phyloP scores from a whole-genome alignment of 2,113 vertebrate genomes.

The Ptilorrhoa leucosticta region DNA sequence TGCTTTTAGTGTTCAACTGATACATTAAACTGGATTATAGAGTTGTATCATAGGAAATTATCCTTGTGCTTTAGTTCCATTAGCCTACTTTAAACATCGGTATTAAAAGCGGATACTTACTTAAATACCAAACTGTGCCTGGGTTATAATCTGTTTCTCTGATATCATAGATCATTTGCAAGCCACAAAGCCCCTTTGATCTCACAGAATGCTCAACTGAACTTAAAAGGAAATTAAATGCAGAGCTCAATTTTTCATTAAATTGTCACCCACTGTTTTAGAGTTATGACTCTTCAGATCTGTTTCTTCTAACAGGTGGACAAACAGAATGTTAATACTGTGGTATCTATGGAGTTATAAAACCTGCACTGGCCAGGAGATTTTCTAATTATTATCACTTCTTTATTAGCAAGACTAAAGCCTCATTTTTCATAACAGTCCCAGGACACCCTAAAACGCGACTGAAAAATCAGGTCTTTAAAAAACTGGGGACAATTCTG shows the following conservation, averaged over 20 bases:
- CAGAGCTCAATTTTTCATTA: slow-evolving; percentile 73
- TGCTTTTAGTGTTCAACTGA: background rate
- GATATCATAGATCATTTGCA: slow-evolving; percentile 67
- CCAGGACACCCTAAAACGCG: background rate
- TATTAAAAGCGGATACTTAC: slow-evolving; percentile 51
- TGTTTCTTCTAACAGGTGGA: slow-evolving; percentile 65
- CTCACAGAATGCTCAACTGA: slow-evolving; percentile 60
- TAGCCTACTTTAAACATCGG: slow-evolving; percentile 61
- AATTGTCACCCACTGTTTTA: slow-evolving; percentile 71
- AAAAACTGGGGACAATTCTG: slow-evolving; percentile 18
- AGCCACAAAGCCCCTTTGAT: slow-evolving; percentile 66
- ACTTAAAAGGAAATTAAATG: slow-evolving; percentile 72
- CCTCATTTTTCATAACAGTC: slow-evolving; percentile 14
- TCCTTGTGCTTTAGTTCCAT: slow-evolving; percentile 42
- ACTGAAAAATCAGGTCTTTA: slow-evolving; percentile 5
- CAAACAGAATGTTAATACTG: slow-evolving; percentile 66
- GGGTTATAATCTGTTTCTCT: slow-evolving; percentile 63
- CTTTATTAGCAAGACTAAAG: slow-evolving; percentile 47
- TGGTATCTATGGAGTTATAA: slow-evolving; percentile 56
- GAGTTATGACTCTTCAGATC: slow-evolving; percentile 68
- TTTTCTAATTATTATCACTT: slow-evolving; percentile 41
- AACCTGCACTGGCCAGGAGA: background rate
- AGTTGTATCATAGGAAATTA: slow-evolving; percentile 49
- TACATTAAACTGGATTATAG: slow-evolving; percentile 56
- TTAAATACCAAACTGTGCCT: slow-evolving; percentile 64